Percentiles rank a stretch among this genome's conserved stretches.
phyloP scores from a whole-genome alignment of 1,140 invertebrate genomes.

The Drosophila nigrodunni region DNA sequence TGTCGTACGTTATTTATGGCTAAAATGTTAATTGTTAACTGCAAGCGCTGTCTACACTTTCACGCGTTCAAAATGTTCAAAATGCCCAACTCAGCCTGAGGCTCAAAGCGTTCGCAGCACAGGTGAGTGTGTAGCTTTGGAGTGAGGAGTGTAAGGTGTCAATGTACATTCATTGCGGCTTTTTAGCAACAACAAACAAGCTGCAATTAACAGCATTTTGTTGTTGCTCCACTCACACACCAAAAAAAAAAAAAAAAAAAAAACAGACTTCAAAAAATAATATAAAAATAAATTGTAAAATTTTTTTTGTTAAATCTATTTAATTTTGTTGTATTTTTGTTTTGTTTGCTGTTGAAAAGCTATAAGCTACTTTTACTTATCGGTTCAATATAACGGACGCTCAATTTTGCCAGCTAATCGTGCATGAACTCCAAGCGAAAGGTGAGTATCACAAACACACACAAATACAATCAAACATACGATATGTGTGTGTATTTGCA shows the following conservation, averaged over 20 bases:
- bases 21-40: slow-evolving; percentile 69
- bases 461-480: slow-evolving; percentile 13
- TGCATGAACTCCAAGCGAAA: slow-evolving; percentile 75
- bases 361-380: slow-evolving; percentile 82
- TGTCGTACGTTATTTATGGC: slow-evolving; percentile 54
- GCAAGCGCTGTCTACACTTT: slow-evolving; percentile 65
- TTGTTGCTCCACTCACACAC: slow-evolving; percentile 30
- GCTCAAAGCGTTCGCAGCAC: slow-evolving; percentile 25
- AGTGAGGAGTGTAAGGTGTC: slow-evolving; percentile 44
- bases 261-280: too few relatives aligned
- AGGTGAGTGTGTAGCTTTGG: background rate
- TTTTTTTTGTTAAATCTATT: slow-evolving; percentile 11
- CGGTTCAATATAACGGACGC: slow-evolving; percentile 75
- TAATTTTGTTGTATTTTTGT: slow-evolving; percentile 37
- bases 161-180: slow-evolving; percentile 53
- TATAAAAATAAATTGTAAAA: too few relatives aligned
- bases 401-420: slow-evolving; percentile 71
- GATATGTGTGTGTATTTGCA: slow-evolving; percentile 1
- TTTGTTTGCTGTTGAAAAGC: slow-evolving; percentile 63
- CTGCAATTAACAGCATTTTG: slow-evolving; percentile 67
- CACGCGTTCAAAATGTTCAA: slow-evolving; percentile 39
- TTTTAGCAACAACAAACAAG: slow-evolving; percentile 54
- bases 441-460: slow-evolving; percentile 49
- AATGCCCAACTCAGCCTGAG: slow-evolving; percentile 22
- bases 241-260: slow-evolving; percentile 13